Evolutionary conservation across 2,113 vertebrate species (phyloP).

Genomic region (Neotoma lepida): DNA sequence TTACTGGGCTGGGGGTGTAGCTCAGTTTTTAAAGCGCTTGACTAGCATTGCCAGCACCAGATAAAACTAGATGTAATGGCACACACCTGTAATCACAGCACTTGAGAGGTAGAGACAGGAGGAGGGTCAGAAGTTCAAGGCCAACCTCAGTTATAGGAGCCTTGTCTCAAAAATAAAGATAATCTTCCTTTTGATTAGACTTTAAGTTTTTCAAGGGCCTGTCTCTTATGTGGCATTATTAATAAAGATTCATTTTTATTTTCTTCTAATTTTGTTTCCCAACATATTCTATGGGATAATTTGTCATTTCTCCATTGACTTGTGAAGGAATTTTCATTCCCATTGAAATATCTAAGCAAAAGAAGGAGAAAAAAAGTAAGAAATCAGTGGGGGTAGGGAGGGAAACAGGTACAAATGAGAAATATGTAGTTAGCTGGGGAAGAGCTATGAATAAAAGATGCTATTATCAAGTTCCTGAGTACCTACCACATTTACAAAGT

Average conservation of each 20-base stretch:
- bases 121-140: neutral
- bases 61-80: neutral
- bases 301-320: neutral
- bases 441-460: neutral
- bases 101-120: neutral
- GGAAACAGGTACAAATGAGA: neutral
- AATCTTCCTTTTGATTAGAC: neutral
- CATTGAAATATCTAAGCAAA: constrained; percentile 5
- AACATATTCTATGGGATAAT: neutral
- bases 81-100: neutral
- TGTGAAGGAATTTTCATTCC: neutral
- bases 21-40: neutral
- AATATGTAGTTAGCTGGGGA: neutral
- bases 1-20: neutral
- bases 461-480: neutral
- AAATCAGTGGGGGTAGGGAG: neutral
- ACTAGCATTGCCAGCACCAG: neutral
- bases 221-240: neutral
- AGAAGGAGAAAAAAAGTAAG: neutral
- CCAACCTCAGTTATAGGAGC: neutral
- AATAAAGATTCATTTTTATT: constrained; percentile 1
- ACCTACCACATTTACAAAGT: neutral
- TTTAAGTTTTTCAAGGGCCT: neutral
- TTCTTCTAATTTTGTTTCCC: constrained; percentile 27
- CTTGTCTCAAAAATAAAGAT: neutral